A percentile compares a stretch with the other conserved stretches of the same genome.
Conservation (phyloP, 2,888 invertebrate genomes). For the Microctonus hyperodae region DNA sequence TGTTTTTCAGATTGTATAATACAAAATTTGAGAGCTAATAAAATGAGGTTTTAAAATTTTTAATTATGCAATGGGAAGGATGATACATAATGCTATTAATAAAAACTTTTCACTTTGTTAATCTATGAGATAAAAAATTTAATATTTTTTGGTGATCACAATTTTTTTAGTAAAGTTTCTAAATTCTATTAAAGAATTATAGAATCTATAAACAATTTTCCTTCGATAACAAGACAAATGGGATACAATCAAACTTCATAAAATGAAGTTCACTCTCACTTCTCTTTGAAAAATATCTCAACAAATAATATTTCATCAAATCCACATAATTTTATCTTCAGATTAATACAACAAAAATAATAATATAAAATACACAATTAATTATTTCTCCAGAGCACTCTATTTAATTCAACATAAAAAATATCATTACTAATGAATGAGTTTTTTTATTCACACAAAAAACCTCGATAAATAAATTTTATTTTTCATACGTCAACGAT, state of each 20-base stretch:
- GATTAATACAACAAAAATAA: no score
- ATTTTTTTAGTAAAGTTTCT: conserved; percentile 20
- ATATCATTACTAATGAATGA: not conserved
- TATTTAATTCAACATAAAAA: not conserved
- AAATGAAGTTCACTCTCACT: conserved; percentile 8
- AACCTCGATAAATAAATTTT: not conserved
- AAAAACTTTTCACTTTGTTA: no score
- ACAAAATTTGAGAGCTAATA: no score
- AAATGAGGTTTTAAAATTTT: no score
- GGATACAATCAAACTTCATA: no score
- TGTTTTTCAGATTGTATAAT: not conserved
- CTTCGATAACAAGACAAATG: conserved; percentile 28
- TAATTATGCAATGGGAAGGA: no score
- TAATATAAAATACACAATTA: not conserved
- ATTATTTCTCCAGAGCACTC: not conserved
- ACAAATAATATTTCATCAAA: no score
- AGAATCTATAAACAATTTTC: conserved; percentile 30
- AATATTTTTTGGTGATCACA: conserved; percentile 9
- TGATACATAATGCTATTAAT: no score
- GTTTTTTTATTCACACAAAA: not conserved
- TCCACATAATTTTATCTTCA: no score
- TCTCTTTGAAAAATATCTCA: not conserved
- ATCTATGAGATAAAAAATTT: not conserved
- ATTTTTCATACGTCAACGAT: not conserved
- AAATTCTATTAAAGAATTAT: conserved; percentile 27